phyloP scores from a whole-genome alignment of 2,888 invertebrate genomes.

The Atrina japonica region DNA sequence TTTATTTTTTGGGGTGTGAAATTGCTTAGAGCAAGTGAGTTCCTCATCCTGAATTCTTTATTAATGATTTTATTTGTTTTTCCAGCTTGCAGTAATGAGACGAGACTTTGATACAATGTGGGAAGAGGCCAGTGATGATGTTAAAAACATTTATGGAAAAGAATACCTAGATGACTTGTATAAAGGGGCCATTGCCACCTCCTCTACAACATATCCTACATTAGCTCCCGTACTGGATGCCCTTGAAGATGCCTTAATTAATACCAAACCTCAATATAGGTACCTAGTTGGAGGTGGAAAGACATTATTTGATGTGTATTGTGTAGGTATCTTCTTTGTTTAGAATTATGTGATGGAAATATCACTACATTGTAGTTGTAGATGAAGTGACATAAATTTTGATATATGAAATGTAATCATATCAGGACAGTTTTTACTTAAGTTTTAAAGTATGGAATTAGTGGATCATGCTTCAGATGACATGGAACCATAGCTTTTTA shows the following conservation, averaged over 20 bases:
- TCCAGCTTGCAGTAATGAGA: slow-evolving; percentile 19
- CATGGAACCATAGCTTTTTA: no score
- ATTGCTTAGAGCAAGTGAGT: no score
- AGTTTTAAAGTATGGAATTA: no score
- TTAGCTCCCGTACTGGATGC: slow-evolving; percentile 51
- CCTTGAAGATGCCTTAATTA: slow-evolving; percentile 51
- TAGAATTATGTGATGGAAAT: not conserved
- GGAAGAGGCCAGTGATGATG: slow-evolving; percentile 28
- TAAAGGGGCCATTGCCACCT: slow-evolving; percentile 12
- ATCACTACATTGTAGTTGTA: no score
- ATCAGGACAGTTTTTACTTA: not conserved
- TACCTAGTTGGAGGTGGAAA: slow-evolving; percentile 53
- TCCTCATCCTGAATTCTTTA: no score
- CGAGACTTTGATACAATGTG: slow-evolving; percentile 34
- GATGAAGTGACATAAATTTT: no score
- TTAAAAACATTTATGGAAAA: slow-evolving; percentile 22
- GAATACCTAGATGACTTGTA: slow-evolving; percentile 27
- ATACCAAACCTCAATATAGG: slow-evolving; percentile 42
- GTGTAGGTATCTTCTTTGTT: slow-evolving; percentile 39
- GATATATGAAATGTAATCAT: not conserved
- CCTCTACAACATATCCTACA: slow-evolving; percentile 18
- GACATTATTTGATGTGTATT: slow-evolving; percentile 47
- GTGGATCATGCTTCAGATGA: no score
- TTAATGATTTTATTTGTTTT: no score
- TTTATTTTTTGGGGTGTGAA: no score